Percentiles rank a stretch among this genome's conserved stretches.
These are phyloP conservation scores for Falco novaeseelandiae DNA, from an alignment of 2,797 vertebrate genomes.

Conservation along the genomic window DNA sequence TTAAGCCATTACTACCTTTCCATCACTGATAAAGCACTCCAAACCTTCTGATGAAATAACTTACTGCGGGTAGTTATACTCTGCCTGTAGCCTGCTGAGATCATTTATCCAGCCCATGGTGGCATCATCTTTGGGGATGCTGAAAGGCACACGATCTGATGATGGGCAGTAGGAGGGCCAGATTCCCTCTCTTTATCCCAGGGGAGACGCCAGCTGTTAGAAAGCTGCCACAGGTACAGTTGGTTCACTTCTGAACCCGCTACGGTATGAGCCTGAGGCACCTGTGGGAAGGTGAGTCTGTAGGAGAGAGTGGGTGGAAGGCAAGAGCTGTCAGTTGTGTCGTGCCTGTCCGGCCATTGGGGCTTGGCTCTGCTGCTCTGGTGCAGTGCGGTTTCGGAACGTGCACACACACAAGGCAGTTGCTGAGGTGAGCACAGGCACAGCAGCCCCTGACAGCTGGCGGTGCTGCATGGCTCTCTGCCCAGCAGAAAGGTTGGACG, in stretches of 20 bases:
- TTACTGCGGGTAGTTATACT: not conserved
- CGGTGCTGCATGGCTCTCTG: not conserved
- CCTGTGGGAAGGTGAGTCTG: not conserved
- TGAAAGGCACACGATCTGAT: not conserved
- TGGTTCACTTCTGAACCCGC: fast-evolving
- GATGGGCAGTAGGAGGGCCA: not conserved
- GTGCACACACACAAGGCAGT: fast-evolving
- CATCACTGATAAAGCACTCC: not conserved
- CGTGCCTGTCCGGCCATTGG: fast-evolving
- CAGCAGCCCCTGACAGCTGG: fast-evolving
- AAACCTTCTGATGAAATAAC: not conserved
- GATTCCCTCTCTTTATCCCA: fast-evolving
- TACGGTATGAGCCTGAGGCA: not conserved
- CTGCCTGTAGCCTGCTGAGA: not conserved
- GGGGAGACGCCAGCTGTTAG: not conserved
- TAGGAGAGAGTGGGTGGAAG: fast-evolving
- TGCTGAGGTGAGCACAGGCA: not conserved
- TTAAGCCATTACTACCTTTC: not conserved
- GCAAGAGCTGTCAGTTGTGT: not conserved
- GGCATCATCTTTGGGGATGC: not conserved
- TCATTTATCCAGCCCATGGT: not conserved
- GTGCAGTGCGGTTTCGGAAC: fast-evolving
- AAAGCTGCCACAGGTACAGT: not conserved
- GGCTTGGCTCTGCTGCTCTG: fast-evolving
- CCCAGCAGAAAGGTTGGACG: not conserved